Evolutionary conservation across 2,888 invertebrate species (phyloP).

Genomic region (Hemicrepidius hirtus): DNA sequence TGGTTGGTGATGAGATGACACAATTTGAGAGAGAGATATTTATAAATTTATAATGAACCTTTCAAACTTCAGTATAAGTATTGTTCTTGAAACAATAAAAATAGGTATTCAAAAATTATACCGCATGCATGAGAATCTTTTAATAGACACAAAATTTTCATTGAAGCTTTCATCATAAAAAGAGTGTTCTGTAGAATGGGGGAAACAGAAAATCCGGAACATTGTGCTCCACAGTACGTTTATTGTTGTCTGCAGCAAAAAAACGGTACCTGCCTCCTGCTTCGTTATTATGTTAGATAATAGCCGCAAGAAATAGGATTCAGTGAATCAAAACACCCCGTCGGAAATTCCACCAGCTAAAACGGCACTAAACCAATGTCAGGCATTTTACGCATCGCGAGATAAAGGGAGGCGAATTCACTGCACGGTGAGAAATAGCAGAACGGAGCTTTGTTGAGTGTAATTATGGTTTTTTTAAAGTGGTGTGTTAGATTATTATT

Average conservation of each 20-base stretch:
- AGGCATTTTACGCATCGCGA: conserved; percentile 67
- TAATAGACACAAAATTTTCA: background rate
- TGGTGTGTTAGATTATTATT: too few relatives aligned
- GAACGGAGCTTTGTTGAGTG: background rate
- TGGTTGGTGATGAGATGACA: too few relatives aligned
- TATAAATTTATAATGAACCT: too few relatives aligned
- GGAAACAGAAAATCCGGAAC: background rate
- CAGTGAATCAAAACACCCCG: conserved; percentile 65
- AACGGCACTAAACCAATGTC: conserved; percentile 66
- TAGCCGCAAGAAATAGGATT: conserved; percentile 61
- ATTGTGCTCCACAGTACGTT: background rate
- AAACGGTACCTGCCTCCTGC: conserved; percentile 20
- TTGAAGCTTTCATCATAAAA: background rate
- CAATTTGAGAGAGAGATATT: too few relatives aligned
- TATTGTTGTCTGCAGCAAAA: conserved; percentile 33
- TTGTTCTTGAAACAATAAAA: too few relatives aligned
- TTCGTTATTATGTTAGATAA: conserved; percentile 63
- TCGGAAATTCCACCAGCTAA: conserved; percentile 63
- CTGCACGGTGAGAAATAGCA: conserved; percentile 1
- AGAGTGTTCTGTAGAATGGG: background rate
- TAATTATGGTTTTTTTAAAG: too few relatives aligned
- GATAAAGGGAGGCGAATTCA: conserved; percentile 59
- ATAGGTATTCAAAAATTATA: too few relatives aligned
- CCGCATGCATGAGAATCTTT: too few relatives aligned
- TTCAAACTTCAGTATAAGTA: too few relatives aligned